phyloP scores from a whole-genome alignment of 2,888 invertebrate genomes.

The Anagyrus pseudococci region DNA sequence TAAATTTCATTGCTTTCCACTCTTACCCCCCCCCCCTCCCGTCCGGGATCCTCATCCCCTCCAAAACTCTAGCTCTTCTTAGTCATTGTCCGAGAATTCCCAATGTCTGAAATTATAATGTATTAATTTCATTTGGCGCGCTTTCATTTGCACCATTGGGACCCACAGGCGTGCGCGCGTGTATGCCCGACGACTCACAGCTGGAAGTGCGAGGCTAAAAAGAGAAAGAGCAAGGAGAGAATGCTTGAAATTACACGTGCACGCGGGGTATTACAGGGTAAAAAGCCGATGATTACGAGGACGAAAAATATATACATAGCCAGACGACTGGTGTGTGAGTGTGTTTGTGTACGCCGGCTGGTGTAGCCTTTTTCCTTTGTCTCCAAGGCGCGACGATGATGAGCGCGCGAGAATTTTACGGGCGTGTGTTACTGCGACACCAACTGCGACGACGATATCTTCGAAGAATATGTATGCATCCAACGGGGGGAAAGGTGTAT shows the following conservation, averaged over 20 bases:
- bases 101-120: slow-evolving; percentile 35
- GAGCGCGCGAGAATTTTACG: slow-evolving; percentile 22
- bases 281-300: slow-evolving; percentile 28
- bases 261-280: slow-evolving; percentile 21
- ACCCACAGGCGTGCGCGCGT: no score
- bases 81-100: slow-evolving; percentile 36
- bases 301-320: no score
- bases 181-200: no score
- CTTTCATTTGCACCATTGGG: slow-evolving; percentile 20
- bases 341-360: slow-evolving; percentile 1
- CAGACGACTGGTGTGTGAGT: background rate
- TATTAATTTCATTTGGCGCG: slow-evolving; percentile 36
- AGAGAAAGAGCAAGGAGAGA: background rate
- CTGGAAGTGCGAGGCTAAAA: background rate
- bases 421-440: slow-evolving; percentile 6
- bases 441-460: no score
- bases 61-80: slow-evolving; percentile 3
- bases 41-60: slow-evolving; percentile 9
- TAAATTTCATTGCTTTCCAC: slow-evolving; percentile 34
- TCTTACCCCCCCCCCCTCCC: background rate
- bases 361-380: slow-evolving; percentile 6
- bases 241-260: slow-evolving; percentile 16
- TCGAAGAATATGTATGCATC: no score
- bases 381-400: background rate
- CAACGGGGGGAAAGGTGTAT: no score